phyloP scores from a whole-genome alignment of 92 coral and sea anemone genomes.

The Epizoanthus fatuus region DNA sequence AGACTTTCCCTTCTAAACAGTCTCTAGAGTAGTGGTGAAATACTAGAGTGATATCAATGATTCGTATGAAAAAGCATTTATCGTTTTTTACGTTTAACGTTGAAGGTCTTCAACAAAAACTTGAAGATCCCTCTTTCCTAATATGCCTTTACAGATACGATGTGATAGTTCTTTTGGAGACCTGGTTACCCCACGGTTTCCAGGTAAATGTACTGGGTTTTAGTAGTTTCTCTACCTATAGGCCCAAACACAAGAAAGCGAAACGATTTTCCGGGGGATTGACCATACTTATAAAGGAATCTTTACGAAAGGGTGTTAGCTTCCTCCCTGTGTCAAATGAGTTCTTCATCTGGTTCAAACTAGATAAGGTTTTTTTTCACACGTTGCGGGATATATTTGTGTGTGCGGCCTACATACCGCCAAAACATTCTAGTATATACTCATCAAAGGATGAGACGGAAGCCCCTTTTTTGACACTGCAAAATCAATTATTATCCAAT shows the following conservation, averaged over 20 bases:
- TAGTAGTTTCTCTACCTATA: slow-evolving; percentile 7
- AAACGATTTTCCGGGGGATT: not conserved
- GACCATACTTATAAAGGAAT: not conserved
- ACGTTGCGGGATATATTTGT: not conserved
- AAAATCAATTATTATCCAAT: not conserved
- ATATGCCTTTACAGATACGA: not conserved
- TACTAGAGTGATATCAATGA: not conserved
- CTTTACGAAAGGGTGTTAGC: not conserved
- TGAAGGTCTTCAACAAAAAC: slow-evolving; percentile 5
- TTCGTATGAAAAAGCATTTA: not conserved
- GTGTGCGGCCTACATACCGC: not conserved
- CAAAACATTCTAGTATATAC: not conserved
- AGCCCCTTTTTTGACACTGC: not conserved
- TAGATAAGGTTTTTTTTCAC: not conserved
- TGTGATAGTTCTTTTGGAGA: not conserved
- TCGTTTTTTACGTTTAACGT: no score
- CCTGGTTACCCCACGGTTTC: not conserved
- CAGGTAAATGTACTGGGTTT: not conserved
- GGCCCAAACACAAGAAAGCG: not conserved
- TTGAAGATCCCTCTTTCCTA: slow-evolving; percentile 11
- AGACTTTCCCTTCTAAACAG: no score
- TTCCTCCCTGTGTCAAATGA: not conserved
- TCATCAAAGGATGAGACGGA: not conserved
- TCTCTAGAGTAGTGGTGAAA: no score
- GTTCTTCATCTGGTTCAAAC: not conserved